Conservation (phyloP, 2,888 invertebrate species). For the Dorcus hopei region DNA sequence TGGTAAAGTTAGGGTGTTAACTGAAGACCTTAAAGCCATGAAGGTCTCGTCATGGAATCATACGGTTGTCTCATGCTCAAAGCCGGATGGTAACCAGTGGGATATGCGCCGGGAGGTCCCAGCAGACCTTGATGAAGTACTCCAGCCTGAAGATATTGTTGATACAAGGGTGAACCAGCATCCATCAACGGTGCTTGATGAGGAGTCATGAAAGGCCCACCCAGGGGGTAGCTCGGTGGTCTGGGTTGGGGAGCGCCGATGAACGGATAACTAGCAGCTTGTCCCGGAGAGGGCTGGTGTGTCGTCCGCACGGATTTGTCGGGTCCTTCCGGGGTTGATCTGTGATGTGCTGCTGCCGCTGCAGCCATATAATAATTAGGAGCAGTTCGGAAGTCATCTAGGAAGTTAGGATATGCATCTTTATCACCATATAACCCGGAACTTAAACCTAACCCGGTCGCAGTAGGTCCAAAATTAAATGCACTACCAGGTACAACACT, state of each 20-base stretch:
- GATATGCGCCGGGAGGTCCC: conserved; percentile 50
- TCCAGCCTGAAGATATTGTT: conserved; percentile 65
- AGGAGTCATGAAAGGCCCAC: conserved; percentile 59
- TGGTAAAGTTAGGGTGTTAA: conserved; percentile 30
- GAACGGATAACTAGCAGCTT: conserved; percentile 56
- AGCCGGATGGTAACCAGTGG: conserved; percentile 61
- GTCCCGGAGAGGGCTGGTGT: conserved; percentile 51
- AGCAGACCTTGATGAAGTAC: conserved; percentile 52
- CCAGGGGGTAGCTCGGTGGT: conserved; percentile 56
- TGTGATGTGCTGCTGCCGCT: conserved; percentile 50
- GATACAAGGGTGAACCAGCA: conserved; percentile 65
- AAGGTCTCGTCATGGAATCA: conserved; percentile 64
- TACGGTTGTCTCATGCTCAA: conserved; percentile 71
- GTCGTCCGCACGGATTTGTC: conserved; percentile 37
- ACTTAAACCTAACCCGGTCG: conserved; percentile 56
- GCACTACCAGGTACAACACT: conserved; percentile 79
- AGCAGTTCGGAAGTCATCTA: conserved; percentile 65
- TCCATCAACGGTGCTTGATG: conserved; percentile 55
- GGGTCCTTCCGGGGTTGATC: conserved; percentile 51
- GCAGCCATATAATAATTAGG: conserved; percentile 59
- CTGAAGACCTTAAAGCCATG: conserved; percentile 59
- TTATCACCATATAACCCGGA: conserved; percentile 62
- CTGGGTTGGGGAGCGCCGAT: conserved; percentile 59
- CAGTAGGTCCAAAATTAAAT: conserved; percentile 76
- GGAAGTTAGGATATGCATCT: conserved; percentile 64